Conservation (phyloP, 2,797 vertebrate species). For the Craterocephalus amniculus region DNA sequence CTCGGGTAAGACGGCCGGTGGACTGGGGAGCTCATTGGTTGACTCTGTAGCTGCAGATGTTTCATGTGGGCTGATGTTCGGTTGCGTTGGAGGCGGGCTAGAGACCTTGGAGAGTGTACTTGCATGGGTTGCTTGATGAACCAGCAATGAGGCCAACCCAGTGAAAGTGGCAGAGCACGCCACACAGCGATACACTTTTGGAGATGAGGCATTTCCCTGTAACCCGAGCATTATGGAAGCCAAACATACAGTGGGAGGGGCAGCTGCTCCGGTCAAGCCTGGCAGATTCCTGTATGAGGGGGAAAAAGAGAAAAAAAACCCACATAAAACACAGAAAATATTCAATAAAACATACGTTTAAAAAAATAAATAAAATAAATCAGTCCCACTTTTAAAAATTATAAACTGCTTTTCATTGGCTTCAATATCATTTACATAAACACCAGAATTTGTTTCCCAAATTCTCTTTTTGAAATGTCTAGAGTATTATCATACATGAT, state of each 20-base stretch:
- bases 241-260: slow-evolving; percentile 12
- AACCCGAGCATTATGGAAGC: slow-evolving; percentile 81
- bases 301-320: not conserved
- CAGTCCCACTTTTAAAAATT: not conserved
- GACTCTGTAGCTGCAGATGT: slow-evolving; percentile 58
- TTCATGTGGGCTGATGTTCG: slow-evolving; percentile 44
- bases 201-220: slow-evolving; percentile 75
- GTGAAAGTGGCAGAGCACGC: slow-evolving; percentile 84
- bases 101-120: slow-evolving; percentile 56
- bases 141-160: slow-evolving; percentile 81
- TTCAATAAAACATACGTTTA: no score
- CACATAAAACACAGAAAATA: slow-evolving; percentile 45
- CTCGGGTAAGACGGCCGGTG: slow-evolving; percentile 27
- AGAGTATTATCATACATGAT: no score
- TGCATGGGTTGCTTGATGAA: slow-evolving; percentile 83
- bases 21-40: slow-evolving; percentile 48
- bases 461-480: no score
- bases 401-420: not conserved
- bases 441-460: not conserved
- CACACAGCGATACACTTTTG: slow-evolving; percentile 83
- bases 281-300: slow-evolving; percentile 47
- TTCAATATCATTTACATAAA: not conserved
- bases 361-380: not conserved
- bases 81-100: slow-evolving; percentile 36
- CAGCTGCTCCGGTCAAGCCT: slow-evolving; percentile 35